Evolutionary conservation across 1,140 invertebrate genomes (phyloP).

Genomic region (Ceratina calcarata): DNA sequence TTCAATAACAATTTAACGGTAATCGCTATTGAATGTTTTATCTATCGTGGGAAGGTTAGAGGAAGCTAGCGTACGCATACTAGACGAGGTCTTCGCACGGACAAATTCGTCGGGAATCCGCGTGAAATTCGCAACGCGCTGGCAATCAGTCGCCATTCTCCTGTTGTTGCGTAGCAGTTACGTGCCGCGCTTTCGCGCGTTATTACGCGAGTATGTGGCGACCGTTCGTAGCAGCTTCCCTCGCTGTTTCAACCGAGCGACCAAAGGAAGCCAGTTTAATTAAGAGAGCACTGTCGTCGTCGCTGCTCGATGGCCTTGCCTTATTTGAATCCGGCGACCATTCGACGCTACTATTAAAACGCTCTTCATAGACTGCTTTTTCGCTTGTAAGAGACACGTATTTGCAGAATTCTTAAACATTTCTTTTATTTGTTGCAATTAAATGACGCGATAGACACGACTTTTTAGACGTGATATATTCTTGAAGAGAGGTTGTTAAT

Average conservation of each 20-base stretch:
- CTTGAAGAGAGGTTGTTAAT: too few species aligned
- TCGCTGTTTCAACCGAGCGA: constrained; percentile 29
- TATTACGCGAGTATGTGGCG: constrained; percentile 60
- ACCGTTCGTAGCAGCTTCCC: constrained; percentile 43
- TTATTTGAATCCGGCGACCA: constrained; percentile 35
- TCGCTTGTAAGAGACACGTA: neutral
- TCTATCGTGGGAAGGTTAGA: too few species aligned
- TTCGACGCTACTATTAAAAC: constrained; percentile 22
- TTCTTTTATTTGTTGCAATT: too few species aligned
- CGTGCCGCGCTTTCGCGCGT: constrained; percentile 68
- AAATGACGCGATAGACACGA: too few species aligned
- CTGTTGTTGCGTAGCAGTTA: constrained; percentile 62
- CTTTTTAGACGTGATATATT: too few species aligned
- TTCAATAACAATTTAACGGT: constrained; percentile 37
- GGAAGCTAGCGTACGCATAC: neutral
- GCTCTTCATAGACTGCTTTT: neutral
- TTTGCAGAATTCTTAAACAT: too few species aligned
- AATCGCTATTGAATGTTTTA: too few species aligned
- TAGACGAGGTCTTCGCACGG: neutral
- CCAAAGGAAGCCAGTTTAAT: constrained; percentile 56
- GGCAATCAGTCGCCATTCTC: constrained; percentile 70
- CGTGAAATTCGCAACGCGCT: constrained; percentile 63
- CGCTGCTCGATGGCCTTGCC: constrained; percentile 8
- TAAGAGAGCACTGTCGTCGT: constrained; percentile 47
- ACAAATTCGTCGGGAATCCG: constrained; percentile 58